Conservation (phyloP, 2,888 invertebrate species). For the Athripsodes cinereus region DNA sequence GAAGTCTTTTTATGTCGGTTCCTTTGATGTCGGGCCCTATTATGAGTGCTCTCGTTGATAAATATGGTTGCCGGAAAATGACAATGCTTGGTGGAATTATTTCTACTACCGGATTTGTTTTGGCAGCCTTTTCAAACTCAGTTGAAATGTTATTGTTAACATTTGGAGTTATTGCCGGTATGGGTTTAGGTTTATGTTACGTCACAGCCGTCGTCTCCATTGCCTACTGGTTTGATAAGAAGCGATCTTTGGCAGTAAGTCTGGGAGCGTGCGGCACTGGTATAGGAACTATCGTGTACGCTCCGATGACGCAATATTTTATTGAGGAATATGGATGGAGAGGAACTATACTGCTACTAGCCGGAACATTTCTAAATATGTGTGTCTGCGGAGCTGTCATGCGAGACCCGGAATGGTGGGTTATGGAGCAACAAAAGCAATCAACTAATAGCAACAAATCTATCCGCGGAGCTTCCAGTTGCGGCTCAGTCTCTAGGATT, state of each 20-base stretch:
- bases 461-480: slow-evolving; percentile 48
- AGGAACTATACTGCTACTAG: slow-evolving; percentile 72
- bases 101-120: slow-evolving; percentile 68
- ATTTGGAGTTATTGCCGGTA: slow-evolving; percentile 77
- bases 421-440: slow-evolving; percentile 54
- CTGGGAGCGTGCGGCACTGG: slow-evolving; percentile 86
- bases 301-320: slow-evolving; percentile 76
- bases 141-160: slow-evolving; percentile 77
- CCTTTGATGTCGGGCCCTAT: slow-evolving; percentile 80
- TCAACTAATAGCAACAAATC: slow-evolving; percentile 44
- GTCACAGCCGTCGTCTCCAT: slow-evolving; percentile 88
- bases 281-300: slow-evolving; percentile 82
- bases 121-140: slow-evolving; percentile 64
- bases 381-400: slow-evolving; percentile 82
- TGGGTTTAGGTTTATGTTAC: slow-evolving; percentile 79
- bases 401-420: slow-evolving; percentile 84
- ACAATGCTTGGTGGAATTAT: slow-evolving; percentile 68
- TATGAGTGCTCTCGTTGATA: slow-evolving; percentile 78
- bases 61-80: slow-evolving; percentile 77
- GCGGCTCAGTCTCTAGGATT: slow-evolving; percentile 45
- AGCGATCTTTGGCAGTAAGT: slow-evolving; percentile 78
- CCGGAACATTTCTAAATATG: slow-evolving; percentile 77
- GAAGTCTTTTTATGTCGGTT: slow-evolving; percentile 83
- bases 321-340: slow-evolving; percentile 80
- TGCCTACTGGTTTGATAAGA: slow-evolving; percentile 89